Percentiles rank a stretch among this genome's conserved stretches.
phyloP scores from a whole-genome alignment of 2,113 vertebrate genomes.

The Neolamprologus falcicula region DNA sequence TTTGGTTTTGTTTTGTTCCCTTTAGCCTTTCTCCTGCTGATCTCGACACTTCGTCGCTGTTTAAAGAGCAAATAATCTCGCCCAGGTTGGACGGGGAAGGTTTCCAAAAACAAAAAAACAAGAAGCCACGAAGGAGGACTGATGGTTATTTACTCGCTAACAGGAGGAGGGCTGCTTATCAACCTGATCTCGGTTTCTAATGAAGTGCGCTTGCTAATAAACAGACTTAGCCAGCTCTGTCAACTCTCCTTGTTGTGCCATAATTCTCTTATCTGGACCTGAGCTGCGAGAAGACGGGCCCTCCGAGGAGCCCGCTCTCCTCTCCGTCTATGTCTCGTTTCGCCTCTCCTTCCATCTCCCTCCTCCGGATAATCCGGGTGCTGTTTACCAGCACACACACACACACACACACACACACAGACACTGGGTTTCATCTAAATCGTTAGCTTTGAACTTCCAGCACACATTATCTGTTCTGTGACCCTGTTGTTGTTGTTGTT shows the following conservation, averaged over 20 bases:
- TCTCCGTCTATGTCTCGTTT: slow-evolving; percentile 66
- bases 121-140: neutral
- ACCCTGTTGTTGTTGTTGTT: slow-evolving; percentile 31
- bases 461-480: slow-evolving; percentile 48
- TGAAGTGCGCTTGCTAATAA: slow-evolving; percentile 83
- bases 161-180: slow-evolving; percentile 57
- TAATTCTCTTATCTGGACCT: slow-evolving; percentile 86
- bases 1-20: slow-evolving; percentile 55
- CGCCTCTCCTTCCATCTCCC: slow-evolving; percentile 26
- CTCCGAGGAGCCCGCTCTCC: slow-evolving; percentile 62
- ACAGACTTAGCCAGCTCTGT: slow-evolving; percentile 73
- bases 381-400: slow-evolving; percentile 59
- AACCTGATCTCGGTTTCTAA: slow-evolving; percentile 78
- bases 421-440: slow-evolving; percentile 33
- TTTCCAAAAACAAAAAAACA: slow-evolving; percentile 31
- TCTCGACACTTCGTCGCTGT: slow-evolving; percentile 80
- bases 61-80: slow-evolving; percentile 83
- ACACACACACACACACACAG: neutral
- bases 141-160: slow-evolving; percentile 79
- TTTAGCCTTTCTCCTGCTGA: slow-evolving; percentile 46
- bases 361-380: slow-evolving; percentile 71
- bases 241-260: slow-evolving; percentile 71
- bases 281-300: slow-evolving; percentile 57
- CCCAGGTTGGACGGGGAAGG: slow-evolving; percentile 55
- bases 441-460: slow-evolving; percentile 54